A percentile compares a stretch with the other conserved stretches of the same genome.
Evolutionary conservation across 2,888 invertebrate genomes (phyloP).

Genomic region (Sialis fuliginosa): DNA sequence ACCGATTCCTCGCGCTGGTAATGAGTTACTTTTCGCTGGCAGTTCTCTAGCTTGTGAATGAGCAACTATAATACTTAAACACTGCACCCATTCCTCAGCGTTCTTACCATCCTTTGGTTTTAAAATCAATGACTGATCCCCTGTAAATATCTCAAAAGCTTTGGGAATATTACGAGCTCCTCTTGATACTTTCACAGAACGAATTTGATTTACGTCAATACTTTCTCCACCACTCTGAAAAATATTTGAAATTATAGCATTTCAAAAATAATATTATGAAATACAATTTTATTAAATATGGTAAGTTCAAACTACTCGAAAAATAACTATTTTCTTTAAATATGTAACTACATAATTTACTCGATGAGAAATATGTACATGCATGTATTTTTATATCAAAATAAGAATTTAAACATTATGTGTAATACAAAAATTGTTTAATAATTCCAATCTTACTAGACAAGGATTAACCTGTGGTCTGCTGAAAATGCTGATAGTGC

Average conservation of each 20-base stretch:
- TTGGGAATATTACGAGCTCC: constrained; percentile 86
- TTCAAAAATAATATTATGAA: not conserved
- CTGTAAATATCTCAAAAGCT: constrained; percentile 93
- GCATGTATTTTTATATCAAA: no score
- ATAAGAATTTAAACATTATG: no score
- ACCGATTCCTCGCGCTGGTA: constrained; percentile 26
- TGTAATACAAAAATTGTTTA: no score
- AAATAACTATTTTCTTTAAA: no score
- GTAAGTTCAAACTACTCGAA: no score
- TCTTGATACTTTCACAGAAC: constrained; percentile 84
- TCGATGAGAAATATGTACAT: no score
- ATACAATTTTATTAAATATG: no score
- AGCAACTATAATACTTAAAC: constrained; percentile 81
- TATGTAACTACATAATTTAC: no score
- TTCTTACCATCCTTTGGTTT: constrained; percentile 90
- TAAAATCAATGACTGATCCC: constrained; percentile 77
- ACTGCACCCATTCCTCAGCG: constrained; percentile 93
- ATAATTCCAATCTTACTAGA: no score
- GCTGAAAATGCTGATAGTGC: no score
- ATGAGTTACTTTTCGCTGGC: constrained; percentile 27
- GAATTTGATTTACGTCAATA: constrained; percentile 83
- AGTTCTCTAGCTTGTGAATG: constrained; percentile 54
- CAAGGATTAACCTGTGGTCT: no score
- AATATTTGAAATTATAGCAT: constrained; percentile 4
- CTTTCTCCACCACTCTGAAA: constrained; percentile 65